phyloP scores from a whole-genome alignment of 2,888 invertebrate genomes.

The Cremastinae sp. region DNA sequence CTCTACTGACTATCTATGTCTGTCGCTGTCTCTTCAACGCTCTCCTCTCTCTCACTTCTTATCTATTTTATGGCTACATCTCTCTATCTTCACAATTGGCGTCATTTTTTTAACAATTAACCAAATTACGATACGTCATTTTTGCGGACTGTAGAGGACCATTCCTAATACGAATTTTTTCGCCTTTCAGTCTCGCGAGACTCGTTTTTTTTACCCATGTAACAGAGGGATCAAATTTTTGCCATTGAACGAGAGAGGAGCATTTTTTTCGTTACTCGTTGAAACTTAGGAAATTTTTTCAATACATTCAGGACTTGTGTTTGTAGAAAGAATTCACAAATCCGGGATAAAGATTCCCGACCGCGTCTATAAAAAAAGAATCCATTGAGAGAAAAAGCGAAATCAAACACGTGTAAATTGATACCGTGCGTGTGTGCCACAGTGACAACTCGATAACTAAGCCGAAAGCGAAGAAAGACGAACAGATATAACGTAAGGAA shows the following conservation, averaged over 20 bases:
- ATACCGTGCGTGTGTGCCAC: slow-evolving; percentile 60
- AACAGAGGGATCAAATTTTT: slow-evolving; percentile 57
- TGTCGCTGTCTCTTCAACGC: slow-evolving; percentile 54
- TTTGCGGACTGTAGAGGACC: slow-evolving; percentile 76
- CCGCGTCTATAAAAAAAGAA: slow-evolving; percentile 4
- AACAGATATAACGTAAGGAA: slow-evolving; percentile 5
- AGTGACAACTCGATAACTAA: slow-evolving; percentile 49
- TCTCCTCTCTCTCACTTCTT: slow-evolving; percentile 59
- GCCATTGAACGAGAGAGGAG: slow-evolving; percentile 62
- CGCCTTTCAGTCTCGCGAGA: not conserved
- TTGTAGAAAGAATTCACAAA: not conserved
- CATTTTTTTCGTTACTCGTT: slow-evolving; percentile 8
- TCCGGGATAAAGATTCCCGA: not conserved
- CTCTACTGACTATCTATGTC: slow-evolving; percentile 54
- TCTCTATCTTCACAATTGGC: slow-evolving; percentile 51
- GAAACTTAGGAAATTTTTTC: slow-evolving; percentile 13
- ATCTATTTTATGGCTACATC: slow-evolving; percentile 46
- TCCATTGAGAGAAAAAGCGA: not conserved
- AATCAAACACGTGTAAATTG: slow-evolving; percentile 9
- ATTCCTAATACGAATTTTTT: slow-evolving; percentile 69
- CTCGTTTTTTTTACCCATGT: slow-evolving; percentile 6
- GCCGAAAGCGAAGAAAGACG: too few relatives aligned
- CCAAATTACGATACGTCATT: not conserved
- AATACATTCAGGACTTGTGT: slow-evolving; percentile 11
- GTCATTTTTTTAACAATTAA: slow-evolving; percentile 27